Base-by-base conservation (phyloP, 64 coral and sea anemone genomes). In the Trachythela sp. region DNA sequence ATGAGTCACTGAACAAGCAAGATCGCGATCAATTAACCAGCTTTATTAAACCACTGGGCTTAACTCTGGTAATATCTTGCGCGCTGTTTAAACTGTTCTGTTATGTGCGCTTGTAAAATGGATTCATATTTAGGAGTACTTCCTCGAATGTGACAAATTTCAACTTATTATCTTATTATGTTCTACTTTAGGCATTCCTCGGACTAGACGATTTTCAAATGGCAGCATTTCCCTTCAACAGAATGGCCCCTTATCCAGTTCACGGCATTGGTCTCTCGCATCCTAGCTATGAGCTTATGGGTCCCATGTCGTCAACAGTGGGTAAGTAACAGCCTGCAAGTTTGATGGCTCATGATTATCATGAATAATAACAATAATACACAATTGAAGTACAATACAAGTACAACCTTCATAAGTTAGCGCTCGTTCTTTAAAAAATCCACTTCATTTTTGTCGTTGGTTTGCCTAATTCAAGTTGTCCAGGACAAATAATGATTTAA, bases 261-360 rank as follows among this genome's bases (percentile, higher is more conserved):
- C 75, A 80, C 30, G 75, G 75, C 30, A 80, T 80, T 39, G 75
- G 75, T 15, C 20, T 80, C 27, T 80, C 75, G 9, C 75, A 80
- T 80, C 75, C 75, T 17, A 80, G 75, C 75, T 80, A 80, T 29
- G 75, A 80, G 35, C 75, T 80, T 0, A 80, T 80, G 75, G 37
- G 75, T 35, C 75, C 75, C 15, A 80, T 80, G 75, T 80, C 75
- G 9, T 35, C 75, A 1, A 80, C 31, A 35, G 31, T 80, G 7
- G 75, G 75, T 80, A 80, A 80, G 75, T 34, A 22, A 11, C 42
- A 45, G 42, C 11, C 42, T 45, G 42, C 49, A 52, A 52, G 1
- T 52, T 15, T 49, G 48, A 52, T 52, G 1, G 13, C 13, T 52
- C 49, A 15, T 2, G 13, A 52, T n/a, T 45, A 45, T 45, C 42